Conservation (phyloP, 2,797 vertebrate genomes). For the Rousettus madagascariensis region DNA sequence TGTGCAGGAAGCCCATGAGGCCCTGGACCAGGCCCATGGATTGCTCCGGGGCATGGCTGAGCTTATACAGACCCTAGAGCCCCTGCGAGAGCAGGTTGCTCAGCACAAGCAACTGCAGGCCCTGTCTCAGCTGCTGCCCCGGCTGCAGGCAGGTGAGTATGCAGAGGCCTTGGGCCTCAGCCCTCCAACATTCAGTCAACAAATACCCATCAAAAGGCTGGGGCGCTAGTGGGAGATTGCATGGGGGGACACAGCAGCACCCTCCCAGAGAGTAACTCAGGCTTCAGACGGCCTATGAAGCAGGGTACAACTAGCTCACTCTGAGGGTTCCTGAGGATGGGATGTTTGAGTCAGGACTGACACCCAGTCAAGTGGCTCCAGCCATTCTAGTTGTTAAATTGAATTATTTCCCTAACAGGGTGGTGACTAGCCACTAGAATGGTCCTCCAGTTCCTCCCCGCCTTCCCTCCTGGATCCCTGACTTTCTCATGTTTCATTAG, state of each 20-base stretch:
- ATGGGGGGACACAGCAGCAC: not conserved
- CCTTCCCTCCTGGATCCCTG: not conserved
- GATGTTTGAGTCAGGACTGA: not conserved
- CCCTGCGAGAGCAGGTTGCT: slow-evolving; percentile 85
- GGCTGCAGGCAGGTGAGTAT: slow-evolving; percentile 91
- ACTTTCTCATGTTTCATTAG: not conserved
- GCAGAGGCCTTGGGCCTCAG: not conserved
- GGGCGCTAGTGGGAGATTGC: not conserved
- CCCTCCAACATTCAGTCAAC: not conserved
- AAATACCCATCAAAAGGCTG: not conserved
- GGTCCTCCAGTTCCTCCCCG: not conserved
- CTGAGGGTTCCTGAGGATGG: not conserved
- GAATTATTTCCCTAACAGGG: not conserved
- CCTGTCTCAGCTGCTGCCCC: slow-evolving; percentile 92
- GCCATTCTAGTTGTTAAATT: not conserved
- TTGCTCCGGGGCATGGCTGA: slow-evolving; percentile 84
- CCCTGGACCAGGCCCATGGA: slow-evolving; percentile 84
- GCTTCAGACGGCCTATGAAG: not conserved
- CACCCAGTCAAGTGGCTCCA: not conserved
- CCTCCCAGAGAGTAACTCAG: not conserved
- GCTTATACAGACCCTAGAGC: slow-evolving; percentile 83
- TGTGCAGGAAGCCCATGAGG: slow-evolving; percentile 84
- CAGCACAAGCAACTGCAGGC: slow-evolving; percentile 90
- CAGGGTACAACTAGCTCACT: not conserved
- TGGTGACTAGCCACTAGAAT: not conserved